A percentile compares a stretch with the other conserved stretches of the same genome.
Conservation (phyloP, 2,888 invertebrate species). For the Blastobasis adustella region DNA sequence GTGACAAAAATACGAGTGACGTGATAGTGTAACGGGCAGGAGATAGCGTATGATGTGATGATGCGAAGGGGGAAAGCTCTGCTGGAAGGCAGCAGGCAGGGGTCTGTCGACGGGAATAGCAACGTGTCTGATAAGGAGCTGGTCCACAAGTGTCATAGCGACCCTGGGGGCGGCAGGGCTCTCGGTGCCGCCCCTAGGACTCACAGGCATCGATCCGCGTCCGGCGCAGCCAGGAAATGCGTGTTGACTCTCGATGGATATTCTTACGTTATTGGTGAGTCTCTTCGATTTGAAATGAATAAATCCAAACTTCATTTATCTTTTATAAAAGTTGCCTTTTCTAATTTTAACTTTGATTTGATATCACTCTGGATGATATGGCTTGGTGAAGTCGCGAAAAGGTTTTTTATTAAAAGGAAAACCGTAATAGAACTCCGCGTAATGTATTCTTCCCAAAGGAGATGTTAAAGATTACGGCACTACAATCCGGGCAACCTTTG, state of each 20-base stretch:
- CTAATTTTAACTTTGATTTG: too few species aligned
- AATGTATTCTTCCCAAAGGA: too few species aligned
- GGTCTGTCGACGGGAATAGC: constrained; percentile 59
- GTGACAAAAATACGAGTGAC: neutral
- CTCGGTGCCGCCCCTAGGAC: constrained; percentile 52
- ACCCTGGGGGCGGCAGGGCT: constrained; percentile 75
- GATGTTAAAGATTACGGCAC: too few species aligned
- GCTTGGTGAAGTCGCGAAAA: too few species aligned
- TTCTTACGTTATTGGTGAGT: constrained; percentile 91
- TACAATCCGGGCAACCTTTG: too few species aligned
- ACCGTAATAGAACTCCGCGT: too few species aligned
- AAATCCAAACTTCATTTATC: too few species aligned
- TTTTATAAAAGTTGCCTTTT: too few species aligned
- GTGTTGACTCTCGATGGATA: constrained; percentile 90
- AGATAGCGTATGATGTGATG: constrained; percentile 67
- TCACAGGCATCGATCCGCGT: constrained; percentile 60
- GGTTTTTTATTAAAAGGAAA: too few species aligned
- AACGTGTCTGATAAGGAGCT: constrained; percentile 73
- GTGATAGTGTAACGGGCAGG: constrained; percentile 19
- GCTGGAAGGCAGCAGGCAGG: constrained; percentile 65
- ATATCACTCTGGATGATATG: too few species aligned
- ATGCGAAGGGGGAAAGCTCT: constrained; percentile 66
- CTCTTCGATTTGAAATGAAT: neutral
- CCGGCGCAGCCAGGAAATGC: constrained; percentile 82
- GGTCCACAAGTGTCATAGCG: constrained; percentile 81